Base-by-base conservation (phyloP, 2,888 invertebrate species). In the Terebella lapidaria region DNA sequence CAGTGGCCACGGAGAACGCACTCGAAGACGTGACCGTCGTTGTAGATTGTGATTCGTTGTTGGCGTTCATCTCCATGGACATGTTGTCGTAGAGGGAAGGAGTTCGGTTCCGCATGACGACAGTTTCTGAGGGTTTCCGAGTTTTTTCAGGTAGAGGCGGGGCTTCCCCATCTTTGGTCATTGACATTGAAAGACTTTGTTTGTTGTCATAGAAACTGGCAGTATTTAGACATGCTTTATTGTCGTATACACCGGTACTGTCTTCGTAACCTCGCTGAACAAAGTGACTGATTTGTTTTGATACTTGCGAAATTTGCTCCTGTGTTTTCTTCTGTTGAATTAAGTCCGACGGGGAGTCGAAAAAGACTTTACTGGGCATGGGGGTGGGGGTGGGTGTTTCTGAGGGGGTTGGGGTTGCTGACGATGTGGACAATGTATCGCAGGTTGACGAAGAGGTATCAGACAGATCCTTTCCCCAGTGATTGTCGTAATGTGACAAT, bases 401-500 rank as follows among this genome's bases (percentile, higher is more conserved):
- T 18, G 10, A 10, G 10, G 35, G 35, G n/a, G n/a, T n/a, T 18
- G 35, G 35, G 18, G 10, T 18, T 18, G 10, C 35, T 18, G 35
- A 18, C 5, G 10, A 24, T 5, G 49, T 10, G 22, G 18, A 5
- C 18, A 5, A 5, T 35, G 10, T 35, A 35, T 35, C 42, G n/a
- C 42, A 49, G 15, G 10, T 49, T n/a, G 15, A 49, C 26, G 26
- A 28, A 4, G 5, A 28, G 15, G 15, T 5, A 27, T 28, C 15
- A 15, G 15, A 49, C 24, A 22, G 5, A 15, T 4, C 15, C 29
- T 25, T 15, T 5, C 28, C 15, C 5, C 27, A 27, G 26, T 53
- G 15, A 22, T 61, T 58, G 54, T 63, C 61, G 29, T 63, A 58
- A 27, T 63, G 60, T 15, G 58, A 61, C 20, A 55, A 27, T 20